phyloP scores from a whole-genome alignment of 2,888 invertebrate species.

The Idaea biselata region DNA sequence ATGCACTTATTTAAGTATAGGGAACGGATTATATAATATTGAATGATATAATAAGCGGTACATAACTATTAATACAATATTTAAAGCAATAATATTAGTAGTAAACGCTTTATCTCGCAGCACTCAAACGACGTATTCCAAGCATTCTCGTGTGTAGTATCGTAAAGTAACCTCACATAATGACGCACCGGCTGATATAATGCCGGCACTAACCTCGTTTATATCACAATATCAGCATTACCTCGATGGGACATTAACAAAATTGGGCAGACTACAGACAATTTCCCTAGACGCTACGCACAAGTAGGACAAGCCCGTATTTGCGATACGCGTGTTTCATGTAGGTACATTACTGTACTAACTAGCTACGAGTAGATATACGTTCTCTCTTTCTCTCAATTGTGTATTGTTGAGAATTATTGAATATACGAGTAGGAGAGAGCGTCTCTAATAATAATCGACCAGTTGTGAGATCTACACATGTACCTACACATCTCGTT shows the following conservation, averaged over 20 bases:
- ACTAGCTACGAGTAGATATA: background rate
- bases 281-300: slow-evolving; percentile 14
- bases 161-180: background rate
- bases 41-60: background rate
- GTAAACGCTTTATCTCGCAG: background rate
- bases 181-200: background rate
- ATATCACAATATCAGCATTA: slow-evolving; percentile 8
- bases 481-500: too few relatives aligned
- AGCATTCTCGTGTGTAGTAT: background rate
- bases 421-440: background rate
- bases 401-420: background rate
- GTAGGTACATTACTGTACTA: background rate
- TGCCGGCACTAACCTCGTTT: slow-evolving; percentile 1
- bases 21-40: too few relatives aligned
- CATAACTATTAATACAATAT: too few relatives aligned
- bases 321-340: background rate
- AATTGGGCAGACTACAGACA: slow-evolving; percentile 16
- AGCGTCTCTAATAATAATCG: too few relatives aligned
- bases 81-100: background rate
- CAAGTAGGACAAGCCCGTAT: background rate
- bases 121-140: background rate
- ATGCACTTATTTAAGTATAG: too few relatives aligned
- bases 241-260: slow-evolving; percentile 13
- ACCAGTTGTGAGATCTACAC: too few relatives aligned
- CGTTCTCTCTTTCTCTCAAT: background rate